Base-by-base conservation (phyloP, 2,888 invertebrate genomes). In the Tenthredo distinguenda region DNA sequence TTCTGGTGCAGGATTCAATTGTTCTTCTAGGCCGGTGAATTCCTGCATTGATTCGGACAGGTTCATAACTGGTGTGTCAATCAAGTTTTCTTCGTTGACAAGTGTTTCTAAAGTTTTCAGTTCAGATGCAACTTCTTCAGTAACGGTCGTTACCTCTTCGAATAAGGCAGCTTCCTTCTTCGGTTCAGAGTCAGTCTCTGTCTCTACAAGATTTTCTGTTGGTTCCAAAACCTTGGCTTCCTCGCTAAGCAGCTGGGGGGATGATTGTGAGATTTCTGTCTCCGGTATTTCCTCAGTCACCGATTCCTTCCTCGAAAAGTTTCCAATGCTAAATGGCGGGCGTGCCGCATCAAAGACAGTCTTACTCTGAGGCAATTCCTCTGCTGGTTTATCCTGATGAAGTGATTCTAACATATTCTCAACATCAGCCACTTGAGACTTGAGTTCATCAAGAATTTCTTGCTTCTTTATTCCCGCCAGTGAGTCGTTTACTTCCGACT, bases 21-120 rank as follows among this genome's bases (percentile, higher is more conserved):
- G 88, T 37, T 89, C 88, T 82, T 92, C 92, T 18, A 92, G 79
- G 31, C 91, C 91, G 0, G 91, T 92, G 37, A 92, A 92, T 81
- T 92, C 92, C 84, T 92, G 91, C 81, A 92, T 86, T 0, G 91
- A 91, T 71, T 91, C 91, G 0, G 92, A 91, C 12, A 92, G 68
- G 86, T 91, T 90, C 47, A 91, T 86, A 34, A 86, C 85, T 12
- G 84, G 77, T 10, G 86, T 65, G 21, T 81, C 50, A 31, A 37
- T 77, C 37, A 43, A 62, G n/a, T 68, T n/a, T n/a, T 37, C 65
- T 34, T 72, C 58, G 6, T 58, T 81, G 15, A 58, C 40, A 55
- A 50, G 72, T 31, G 50, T 81, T 71, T 81, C 79, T 18, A 85
- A 18, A 79, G 81, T 81, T 40, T 81, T 58, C 15, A 40, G 21